phyloP scores from a whole-genome alignment of 1,140 invertebrate species.

The Elysia chlorotica region DNA sequence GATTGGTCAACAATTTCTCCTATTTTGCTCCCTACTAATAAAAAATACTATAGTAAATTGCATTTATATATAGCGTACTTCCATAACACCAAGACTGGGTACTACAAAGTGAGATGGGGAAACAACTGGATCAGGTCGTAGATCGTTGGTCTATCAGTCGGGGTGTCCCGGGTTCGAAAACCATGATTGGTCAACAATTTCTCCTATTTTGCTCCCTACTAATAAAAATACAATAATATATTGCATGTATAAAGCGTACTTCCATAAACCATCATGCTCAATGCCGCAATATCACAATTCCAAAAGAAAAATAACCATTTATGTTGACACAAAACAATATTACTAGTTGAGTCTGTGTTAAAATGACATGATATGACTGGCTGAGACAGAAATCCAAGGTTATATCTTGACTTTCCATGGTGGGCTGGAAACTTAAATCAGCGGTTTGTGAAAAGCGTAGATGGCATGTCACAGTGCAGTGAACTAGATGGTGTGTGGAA shows the following conservation, averaged over 20 bases:
- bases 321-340: no score
- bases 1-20: neutral
- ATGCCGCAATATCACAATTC: no score
- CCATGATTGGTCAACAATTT: neutral
- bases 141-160: neutral
- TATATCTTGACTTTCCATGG: no score
- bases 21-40: neutral
- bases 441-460: no score
- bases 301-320: no score
- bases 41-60: neutral
- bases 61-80: neutral
- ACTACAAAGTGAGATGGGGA: slow-evolving; percentile 76
- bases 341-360: no score
- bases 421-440: no score
- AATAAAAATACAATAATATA: neutral
- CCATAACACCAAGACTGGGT: slow-evolving; percentile 77
- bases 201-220: neutral
- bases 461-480: no score
- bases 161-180: neutral
- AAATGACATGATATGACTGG: no score
- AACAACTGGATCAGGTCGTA: neutral
- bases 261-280: no score
- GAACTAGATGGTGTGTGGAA: no score
- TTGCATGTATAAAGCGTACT: neutral
- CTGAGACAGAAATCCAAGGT: no score